Conservation (phyloP, 2,113 vertebrate genomes). For the Centropus bengalensis region DNA sequence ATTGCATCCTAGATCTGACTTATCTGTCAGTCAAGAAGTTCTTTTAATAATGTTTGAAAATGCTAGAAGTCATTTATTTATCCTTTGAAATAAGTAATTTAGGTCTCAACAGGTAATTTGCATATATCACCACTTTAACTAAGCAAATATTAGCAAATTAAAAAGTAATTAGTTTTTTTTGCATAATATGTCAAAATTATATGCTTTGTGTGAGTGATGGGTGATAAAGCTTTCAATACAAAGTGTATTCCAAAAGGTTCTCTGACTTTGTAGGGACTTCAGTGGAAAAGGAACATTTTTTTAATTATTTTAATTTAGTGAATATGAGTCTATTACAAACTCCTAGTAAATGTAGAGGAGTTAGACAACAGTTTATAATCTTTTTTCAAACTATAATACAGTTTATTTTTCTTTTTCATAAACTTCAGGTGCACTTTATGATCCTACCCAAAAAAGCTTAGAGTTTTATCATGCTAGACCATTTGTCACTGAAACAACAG, state of each 20-base stretch:
- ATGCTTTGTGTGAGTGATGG: conserved; percentile 61
- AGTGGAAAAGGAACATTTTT: conserved; percentile 42
- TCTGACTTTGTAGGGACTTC: conserved; percentile 52
- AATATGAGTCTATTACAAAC: not conserved
- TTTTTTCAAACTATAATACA: not conserved
- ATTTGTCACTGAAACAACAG: not conserved
- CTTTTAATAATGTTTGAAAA: conserved; percentile 60
- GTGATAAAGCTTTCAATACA: conserved; percentile 53
- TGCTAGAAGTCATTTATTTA: conserved; percentile 65
- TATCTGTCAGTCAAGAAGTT: conserved; percentile 48
- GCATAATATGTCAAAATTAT: conserved; percentile 70
- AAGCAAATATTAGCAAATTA: conserved; percentile 75
- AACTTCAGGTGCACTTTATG: not conserved
- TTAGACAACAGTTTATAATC: not conserved
- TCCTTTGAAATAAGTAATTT: conserved; percentile 62
- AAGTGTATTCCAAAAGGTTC: conserved; percentile 45
- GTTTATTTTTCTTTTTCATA: not conserved
- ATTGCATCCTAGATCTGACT: not conserved
- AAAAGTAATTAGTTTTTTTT: conserved; percentile 65
- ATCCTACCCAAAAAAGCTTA: not conserved
- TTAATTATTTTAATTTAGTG: not conserved
- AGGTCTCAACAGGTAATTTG: conserved; percentile 64
- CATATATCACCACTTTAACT: conserved; percentile 69
- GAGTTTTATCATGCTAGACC: not conserved
- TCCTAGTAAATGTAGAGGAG: not conserved